These are phyloP conservation scores for Isichthys henryi DNA, from an alignment of 2,113 vertebrate species.

Conservation along the genomic window DNA sequence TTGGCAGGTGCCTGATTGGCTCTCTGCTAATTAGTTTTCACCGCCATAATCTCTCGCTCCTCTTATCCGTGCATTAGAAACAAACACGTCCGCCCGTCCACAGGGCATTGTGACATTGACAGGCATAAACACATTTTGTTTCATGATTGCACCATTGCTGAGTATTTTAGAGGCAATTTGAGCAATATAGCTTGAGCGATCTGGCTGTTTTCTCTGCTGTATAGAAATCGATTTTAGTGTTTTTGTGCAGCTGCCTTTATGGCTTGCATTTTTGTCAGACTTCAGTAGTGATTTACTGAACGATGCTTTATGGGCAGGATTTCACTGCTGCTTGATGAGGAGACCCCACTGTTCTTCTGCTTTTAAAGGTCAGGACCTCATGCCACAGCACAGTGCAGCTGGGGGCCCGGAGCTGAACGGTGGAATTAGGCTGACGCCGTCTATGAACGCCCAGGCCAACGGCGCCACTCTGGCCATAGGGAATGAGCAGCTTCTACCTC, in stretches of 20 bases:
- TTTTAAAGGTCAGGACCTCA: constrained; percentile 71
- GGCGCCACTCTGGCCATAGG: constrained; percentile 67
- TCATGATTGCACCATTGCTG: not conserved
- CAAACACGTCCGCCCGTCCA: not conserved
- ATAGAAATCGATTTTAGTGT: not conserved
- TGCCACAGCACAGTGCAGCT: constrained; percentile 60
- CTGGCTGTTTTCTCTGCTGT: not conserved
- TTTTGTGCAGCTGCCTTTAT: not conserved
- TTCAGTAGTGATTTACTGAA: not conserved
- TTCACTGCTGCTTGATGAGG: not conserved
- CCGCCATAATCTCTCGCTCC: not conserved
- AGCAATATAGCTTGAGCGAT: not conserved
- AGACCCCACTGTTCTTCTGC: too few species aligned
- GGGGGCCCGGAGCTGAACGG: constrained; percentile 62
- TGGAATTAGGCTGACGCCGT: constrained; percentile 62
- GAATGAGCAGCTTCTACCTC: constrained; percentile 76
- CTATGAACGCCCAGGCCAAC: constrained; percentile 55
- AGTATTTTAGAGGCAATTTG: not conserved
- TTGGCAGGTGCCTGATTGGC: not conserved
- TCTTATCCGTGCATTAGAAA: not conserved
- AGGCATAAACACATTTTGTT: not conserved
- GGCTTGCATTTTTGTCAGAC: not conserved
- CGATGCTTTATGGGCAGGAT: not conserved
- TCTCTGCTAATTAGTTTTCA: not conserved
- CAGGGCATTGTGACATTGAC: not conserved